phyloP scores from a whole-genome alignment of 2,113 vertebrate genomes.

The Leucosticte australis region DNA sequence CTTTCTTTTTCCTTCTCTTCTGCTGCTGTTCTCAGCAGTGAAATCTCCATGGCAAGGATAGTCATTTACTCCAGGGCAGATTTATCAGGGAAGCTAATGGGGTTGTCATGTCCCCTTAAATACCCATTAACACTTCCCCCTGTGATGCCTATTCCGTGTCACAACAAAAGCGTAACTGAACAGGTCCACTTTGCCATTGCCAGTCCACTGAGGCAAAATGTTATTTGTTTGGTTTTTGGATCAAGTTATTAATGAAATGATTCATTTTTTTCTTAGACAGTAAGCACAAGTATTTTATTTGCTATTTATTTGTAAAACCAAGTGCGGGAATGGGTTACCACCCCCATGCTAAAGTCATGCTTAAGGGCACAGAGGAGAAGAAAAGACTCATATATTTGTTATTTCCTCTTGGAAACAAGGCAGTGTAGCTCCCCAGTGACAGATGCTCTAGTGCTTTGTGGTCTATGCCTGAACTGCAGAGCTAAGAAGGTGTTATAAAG shows the following conservation, averaged over 20 bases:
- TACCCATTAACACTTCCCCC: conserved; percentile 16
- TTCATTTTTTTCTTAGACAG: background rate
- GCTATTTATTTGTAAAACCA: background rate
- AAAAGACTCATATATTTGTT: background rate
- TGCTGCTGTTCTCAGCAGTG: background rate
- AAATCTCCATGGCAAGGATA: background rate
- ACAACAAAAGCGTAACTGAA: background rate
- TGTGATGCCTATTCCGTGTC: background rate
- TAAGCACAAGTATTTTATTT: background rate
- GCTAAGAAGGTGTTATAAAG: background rate
- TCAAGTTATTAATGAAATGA: background rate
- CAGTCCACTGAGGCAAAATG: background rate
- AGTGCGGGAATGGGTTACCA: accelerated
- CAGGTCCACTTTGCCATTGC: background rate
- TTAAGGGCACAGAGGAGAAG: background rate
- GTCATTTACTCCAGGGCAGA: conserved; percentile 2
- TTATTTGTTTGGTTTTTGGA: background rate
- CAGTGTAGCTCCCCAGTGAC: background rate
- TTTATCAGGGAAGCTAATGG: conserved; percentile 34
- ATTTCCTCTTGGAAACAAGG: background rate
- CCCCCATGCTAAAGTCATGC: accelerated
- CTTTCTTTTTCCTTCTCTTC: background rate
- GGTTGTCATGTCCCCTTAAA: conserved; percentile 42
- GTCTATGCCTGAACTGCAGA: background rate
- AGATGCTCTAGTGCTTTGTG: background rate